Conservation (phyloP, 2,113 vertebrate genomes). For the Polypterus senegalus region DNA sequence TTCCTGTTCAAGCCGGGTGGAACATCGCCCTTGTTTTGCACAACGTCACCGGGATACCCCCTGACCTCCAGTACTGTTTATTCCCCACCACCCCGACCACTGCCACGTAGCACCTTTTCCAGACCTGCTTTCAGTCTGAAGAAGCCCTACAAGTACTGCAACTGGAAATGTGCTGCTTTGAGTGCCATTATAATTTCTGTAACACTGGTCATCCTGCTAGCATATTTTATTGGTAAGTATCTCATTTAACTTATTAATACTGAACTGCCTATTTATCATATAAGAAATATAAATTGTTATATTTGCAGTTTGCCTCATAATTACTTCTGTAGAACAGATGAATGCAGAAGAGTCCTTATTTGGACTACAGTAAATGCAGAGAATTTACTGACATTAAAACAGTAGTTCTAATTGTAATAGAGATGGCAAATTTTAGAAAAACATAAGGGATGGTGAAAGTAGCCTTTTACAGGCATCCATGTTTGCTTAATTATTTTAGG, state of each 20-base stretch:
- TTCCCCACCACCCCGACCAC: constrained; percentile 87
- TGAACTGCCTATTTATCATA: too few species aligned
- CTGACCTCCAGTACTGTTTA: constrained; percentile 98
- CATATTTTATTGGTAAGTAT: constrained; percentile 92
- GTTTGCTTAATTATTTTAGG: too few species aligned
- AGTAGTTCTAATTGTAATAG: too few species aligned
- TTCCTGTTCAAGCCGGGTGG: constrained; percentile 97
- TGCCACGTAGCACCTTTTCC: constrained; percentile 87
- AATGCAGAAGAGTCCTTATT: too few species aligned
- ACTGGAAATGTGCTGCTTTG: constrained; percentile 94
- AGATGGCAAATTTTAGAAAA: too few species aligned
- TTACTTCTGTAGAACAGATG: too few species aligned
- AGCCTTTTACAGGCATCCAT: too few species aligned
- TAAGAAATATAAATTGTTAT: too few species aligned
- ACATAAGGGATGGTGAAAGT: too few species aligned
- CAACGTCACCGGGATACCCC: constrained; percentile 86
- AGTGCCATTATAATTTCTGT: constrained; percentile 89
- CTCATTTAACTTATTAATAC: neutral
- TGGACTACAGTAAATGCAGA: too few species aligned
- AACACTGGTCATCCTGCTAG: constrained; percentile 80
- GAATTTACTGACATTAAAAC: too few species aligned
- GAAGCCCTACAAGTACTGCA: constrained; percentile 94
- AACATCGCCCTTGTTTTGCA: constrained; percentile 94
- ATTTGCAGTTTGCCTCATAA: too few species aligned
- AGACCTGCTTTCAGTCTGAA: constrained; percentile 93